These are phyloP conservation scores for Eupithecia dodoneata DNA, from an alignment of 2,888 invertebrate genomes.

Conservation along the genomic window DNA sequence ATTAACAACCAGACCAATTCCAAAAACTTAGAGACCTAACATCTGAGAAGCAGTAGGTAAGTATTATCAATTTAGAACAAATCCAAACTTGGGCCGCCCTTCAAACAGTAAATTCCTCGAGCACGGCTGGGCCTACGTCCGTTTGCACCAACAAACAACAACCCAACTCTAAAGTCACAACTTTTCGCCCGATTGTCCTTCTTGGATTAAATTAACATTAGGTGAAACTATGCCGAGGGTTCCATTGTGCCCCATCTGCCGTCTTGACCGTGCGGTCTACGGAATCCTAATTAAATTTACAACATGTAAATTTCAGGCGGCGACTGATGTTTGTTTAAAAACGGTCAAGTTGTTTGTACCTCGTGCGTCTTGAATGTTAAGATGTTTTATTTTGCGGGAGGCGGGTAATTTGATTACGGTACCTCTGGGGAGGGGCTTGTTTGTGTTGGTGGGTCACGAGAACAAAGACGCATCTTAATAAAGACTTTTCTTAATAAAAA, in stretches of 20 bases:
- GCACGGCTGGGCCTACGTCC: constrained; percentile 39
- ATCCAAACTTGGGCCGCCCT: constrained; percentile 17
- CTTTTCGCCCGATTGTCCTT: constrained; percentile 72
- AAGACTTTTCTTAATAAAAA: neutral
- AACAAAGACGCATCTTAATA: neutral
- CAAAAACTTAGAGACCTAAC: neutral
- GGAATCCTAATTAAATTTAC: constrained; percentile 82
- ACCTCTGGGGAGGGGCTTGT: neutral
- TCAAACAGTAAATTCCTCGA: constrained; percentile 22
- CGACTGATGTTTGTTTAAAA: constrained; percentile 68
- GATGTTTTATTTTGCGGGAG: constrained; percentile 6
- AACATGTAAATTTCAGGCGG: constrained; percentile 76
- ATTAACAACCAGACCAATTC: neutral
- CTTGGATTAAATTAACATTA: constrained; percentile 84
- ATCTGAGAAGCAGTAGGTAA: neutral
- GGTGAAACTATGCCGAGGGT: constrained; percentile 72
- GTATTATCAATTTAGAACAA: constrained; percentile 20
- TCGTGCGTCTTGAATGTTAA: constrained; percentile 29
- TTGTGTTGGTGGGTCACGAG: neutral
- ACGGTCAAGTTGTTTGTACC: constrained; percentile 46
- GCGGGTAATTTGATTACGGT: neutral
- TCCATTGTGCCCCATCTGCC: constrained; percentile 63
- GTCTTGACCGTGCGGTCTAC: constrained; percentile 65
- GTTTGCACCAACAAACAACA: constrained; percentile 53
- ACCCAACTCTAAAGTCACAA: constrained; percentile 75